Conservation (phyloP, 2,113 vertebrate species). For the Pampusana beccarii region DNA sequence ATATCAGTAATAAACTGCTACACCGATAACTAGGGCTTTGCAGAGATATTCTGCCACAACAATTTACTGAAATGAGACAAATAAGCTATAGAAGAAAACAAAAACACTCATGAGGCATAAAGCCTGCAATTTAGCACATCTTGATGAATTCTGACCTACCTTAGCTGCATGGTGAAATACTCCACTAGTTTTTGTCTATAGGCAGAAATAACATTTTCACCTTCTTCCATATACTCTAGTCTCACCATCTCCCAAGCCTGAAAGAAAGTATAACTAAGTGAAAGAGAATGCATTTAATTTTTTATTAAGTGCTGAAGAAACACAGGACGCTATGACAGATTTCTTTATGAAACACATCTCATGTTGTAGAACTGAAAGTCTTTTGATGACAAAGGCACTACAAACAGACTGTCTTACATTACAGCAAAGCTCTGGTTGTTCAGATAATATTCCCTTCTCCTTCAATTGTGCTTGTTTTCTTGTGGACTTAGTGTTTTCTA, state of each 20-base stretch:
- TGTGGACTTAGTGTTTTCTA: not conserved
- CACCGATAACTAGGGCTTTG: not conserved
- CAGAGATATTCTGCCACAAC: not conserved
- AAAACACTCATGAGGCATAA: not conserved
- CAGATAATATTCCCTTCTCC: not conserved
- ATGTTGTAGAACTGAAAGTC: not conserved
- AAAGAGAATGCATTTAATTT: not conserved
- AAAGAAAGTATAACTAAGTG: not conserved
- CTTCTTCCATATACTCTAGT: constrained; percentile 84
- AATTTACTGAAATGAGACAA: not conserved
- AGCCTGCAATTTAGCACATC: not conserved
- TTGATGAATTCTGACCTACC: constrained; percentile 68
- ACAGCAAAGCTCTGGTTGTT: not conserved
- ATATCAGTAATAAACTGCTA: not conserved
- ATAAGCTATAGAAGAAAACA: not conserved
- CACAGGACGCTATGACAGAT: not conserved
- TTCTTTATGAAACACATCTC: not conserved
- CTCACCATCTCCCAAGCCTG: constrained; percentile 92
- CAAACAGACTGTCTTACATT: not conserved
- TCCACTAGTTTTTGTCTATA: constrained; percentile 88
- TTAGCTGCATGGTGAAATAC: constrained; percentile 88
- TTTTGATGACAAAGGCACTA: not conserved
- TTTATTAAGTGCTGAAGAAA: not conserved
- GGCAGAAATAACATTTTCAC: constrained; percentile 61
- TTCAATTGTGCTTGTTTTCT: not conserved